Conservation (phyloP, 2,797 vertebrate genomes). For the Xenopus petersii region DNA sequence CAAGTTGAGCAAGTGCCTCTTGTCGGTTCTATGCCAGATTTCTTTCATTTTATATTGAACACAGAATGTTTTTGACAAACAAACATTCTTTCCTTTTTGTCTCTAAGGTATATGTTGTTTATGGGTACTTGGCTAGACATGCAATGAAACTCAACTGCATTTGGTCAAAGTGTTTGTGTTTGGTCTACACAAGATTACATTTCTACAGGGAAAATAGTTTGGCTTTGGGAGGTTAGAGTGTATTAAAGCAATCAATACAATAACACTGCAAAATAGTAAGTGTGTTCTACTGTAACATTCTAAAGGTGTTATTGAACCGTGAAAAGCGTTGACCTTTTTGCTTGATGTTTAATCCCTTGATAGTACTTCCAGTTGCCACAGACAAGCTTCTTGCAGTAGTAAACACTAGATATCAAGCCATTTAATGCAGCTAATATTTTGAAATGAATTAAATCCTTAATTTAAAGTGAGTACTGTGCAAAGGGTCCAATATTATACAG, state of each 20-base stretch:
- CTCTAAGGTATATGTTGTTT: neutral
- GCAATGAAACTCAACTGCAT: conserved; percentile 1
- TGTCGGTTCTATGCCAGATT: too few relatives aligned
- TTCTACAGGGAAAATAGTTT: neutral
- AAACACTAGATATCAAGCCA: too few relatives aligned
- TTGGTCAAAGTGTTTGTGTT: neutral
- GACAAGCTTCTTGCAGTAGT: too few relatives aligned
- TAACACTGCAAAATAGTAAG: neutral
- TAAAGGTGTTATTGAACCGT: neutral
- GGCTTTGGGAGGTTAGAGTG: neutral
- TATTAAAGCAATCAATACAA: neutral
- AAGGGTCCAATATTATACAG: too few relatives aligned
- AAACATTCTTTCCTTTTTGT: too few relatives aligned
- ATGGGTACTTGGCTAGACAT: neutral
- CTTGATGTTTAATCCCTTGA: neutral
- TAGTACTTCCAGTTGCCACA: neutral
- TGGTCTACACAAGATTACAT: neutral
- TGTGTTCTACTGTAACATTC: neutral
- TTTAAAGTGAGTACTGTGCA: too few relatives aligned
- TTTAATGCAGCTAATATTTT: too few relatives aligned
- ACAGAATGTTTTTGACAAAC: too few relatives aligned
- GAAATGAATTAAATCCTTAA: too few relatives aligned
- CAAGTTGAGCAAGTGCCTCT: too few relatives aligned
- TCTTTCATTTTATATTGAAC: too few relatives aligned
- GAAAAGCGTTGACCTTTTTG: neutral